Conservation (phyloP, 2,797 vertebrate genomes). For the Acanthornis magna region DNA sequence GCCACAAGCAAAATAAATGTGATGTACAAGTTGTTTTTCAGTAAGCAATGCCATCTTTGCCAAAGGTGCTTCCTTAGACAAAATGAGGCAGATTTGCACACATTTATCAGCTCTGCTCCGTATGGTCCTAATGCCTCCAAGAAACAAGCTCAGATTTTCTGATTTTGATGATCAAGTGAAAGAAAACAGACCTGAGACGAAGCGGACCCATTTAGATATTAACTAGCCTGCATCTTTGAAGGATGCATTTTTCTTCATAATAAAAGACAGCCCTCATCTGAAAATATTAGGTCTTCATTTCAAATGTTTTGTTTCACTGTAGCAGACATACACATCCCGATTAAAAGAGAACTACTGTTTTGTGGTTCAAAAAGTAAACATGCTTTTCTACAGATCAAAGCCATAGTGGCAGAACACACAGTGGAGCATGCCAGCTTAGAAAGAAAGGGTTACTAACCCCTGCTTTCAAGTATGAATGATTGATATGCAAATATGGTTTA, state of each 20-base stretch:
- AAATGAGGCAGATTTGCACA: background rate
- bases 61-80: background rate
- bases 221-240: background rate
- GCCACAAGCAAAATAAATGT: background rate
- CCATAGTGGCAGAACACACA: background rate
- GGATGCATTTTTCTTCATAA: background rate
- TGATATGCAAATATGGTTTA: slow-evolving; percentile 53
- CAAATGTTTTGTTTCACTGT: background rate
- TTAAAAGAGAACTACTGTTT: background rate
- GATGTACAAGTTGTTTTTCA: background rate
- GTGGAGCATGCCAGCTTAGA: background rate
- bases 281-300: background rate
- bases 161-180: background rate
- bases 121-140: background rate
- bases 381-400: background rate
- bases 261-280: background rate
- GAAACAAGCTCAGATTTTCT: background rate
- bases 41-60: background rate
- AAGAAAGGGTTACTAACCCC: slow-evolving; percentile 48
- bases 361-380: background rate
- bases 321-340: background rate
- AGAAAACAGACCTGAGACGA: background rate
- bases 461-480: slow-evolving; percentile 35
- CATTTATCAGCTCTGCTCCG: background rate
- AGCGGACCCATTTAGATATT: background rate